Evolutionary conservation across 2,113 vertebrate species (phyloP), one percentile per base, ranked within the genome.

Genomic region (Rhagologus leucostigma): DNA sequence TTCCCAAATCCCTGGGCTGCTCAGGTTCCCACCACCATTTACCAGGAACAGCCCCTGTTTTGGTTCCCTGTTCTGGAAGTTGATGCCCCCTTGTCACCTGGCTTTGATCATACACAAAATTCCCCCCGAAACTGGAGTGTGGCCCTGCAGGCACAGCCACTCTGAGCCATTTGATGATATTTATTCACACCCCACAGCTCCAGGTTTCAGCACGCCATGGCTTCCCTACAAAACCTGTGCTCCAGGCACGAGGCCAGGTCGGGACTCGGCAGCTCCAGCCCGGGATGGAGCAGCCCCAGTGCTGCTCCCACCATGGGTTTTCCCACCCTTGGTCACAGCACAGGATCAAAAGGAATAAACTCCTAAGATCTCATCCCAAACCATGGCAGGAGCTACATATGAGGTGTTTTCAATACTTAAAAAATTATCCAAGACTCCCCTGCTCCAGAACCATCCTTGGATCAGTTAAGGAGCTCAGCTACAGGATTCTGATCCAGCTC

Each of bases 31-130:
- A 64, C 4, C 49, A 44, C 2, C 82, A 14, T 8, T 67, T 6
- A 49, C 29, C 10, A 23, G 59, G 8, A 75, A 35, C 16, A 9
- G 70, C 57, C 44, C 46, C 37, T 11, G 20, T 1, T 90, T 6
- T 8, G 7, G 17, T 13, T 74, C n/a, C 63, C 59, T 23, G 2
- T 0, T 41, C 69, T 35, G 53, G 59, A 9, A 56, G 57, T 29
- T 0, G 0, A 42, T 29, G 62, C 6, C 23, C 59, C 39, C 0
- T 4, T 8, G 49, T 8, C 69, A 37, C 17, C 84, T 21, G 14
- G 65, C 70, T 37, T 49, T 55, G 42, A 16, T 50, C 7, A 21
- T 3, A n/a, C 35, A 49, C 53, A 37, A 19, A 56, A 53, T 16
- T 26, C 41, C 6, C 21, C 23, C 37, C 4, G 7, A 11, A 57